Evolutionary conservation across 2,888 invertebrate genomes (phyloP), one percentile per base, ranked within the genome.

Genomic region (Xanthorhoe designata): DNA sequence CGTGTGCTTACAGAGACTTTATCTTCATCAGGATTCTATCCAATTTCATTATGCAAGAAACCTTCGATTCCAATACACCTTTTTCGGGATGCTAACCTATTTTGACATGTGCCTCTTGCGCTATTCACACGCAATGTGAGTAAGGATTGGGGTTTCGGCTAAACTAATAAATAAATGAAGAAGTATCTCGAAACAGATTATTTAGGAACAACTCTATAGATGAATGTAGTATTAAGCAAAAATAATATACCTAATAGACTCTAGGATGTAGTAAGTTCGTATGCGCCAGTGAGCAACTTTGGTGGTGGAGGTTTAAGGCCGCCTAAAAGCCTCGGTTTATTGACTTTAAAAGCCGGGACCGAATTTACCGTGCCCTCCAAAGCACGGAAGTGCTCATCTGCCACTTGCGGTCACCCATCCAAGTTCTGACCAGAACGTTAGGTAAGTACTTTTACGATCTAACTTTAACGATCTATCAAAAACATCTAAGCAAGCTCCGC

Each of bases 11-110:
- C 38, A 42, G 38, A 42, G 38, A 13, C 13, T 8, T 10, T 42
- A 42, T 13, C 38, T 42, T 42, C 38, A 42, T 42, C 38, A 42
- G 38, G 38, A 42, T 42, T 47, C 42, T 13, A 45, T 50, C 35
- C 42, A 35, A 54, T 62, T 68, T 68, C 50, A 68, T 66, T 68
- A 71, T 68, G 64, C 59, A 64, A 60, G 61, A 32, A 24, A 38
- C 61, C 59, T 63, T 66, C 70, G 55, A 61, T 62, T 64, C 54
- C 62, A 50, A 62, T 59, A 45, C 61, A 59, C 47, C 61, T 45
- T 60, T 63, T 63, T 61, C 47, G 54, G 52, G 47, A 38, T 49
- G 38, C 29, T 61, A 61, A 62, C 56, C 58, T 42, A 62, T 53
- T 67, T 60, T 65, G 68, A 61, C 68, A 56, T 55, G 61, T 64